Conservation (phyloP, 2,113 vertebrate species). For the Tragelaphus imberbis region DNA sequence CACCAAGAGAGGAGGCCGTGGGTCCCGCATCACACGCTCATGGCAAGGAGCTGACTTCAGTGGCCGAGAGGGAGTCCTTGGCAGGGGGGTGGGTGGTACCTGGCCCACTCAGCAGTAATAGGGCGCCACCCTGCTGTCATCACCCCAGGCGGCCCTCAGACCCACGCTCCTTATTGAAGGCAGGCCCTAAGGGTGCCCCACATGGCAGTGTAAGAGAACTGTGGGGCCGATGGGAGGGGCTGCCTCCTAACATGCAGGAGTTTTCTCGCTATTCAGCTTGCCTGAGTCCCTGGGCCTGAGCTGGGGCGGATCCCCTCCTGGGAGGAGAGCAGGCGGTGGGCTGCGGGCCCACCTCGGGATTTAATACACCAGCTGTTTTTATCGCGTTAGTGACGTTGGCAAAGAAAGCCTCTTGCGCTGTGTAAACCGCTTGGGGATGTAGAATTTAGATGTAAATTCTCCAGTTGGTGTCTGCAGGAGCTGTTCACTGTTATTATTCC, state of each 20-base stretch:
- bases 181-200: not conserved
- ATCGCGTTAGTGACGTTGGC: not conserved
- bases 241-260: not conserved
- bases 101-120: no score
- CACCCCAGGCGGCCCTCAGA: not conserved
- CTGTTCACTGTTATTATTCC: not conserved
- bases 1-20: accelerated
- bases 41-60: not conserved
- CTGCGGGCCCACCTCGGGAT: not conserved
- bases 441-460: not conserved
- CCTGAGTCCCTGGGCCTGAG: not conserved
- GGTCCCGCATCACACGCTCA: not conserved
- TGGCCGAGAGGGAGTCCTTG: accelerated
- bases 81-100: not conserved
- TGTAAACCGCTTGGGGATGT: not conserved
- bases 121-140: no score
- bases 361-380: not conserved
- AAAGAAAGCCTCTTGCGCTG: not conserved
- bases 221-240: not conserved
- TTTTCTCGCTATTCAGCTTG: not conserved
- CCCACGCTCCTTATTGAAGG: not conserved
- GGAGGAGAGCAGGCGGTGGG: not conserved
- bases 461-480: not conserved
- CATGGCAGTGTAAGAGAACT: accelerated
- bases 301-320: not conserved